A percentile compares a stretch with the other conserved stretches of the same genome.
phyloP scores from a whole-genome alignment of 1,140 invertebrate species.

The Stratiolaelaps scimitus region DNA sequence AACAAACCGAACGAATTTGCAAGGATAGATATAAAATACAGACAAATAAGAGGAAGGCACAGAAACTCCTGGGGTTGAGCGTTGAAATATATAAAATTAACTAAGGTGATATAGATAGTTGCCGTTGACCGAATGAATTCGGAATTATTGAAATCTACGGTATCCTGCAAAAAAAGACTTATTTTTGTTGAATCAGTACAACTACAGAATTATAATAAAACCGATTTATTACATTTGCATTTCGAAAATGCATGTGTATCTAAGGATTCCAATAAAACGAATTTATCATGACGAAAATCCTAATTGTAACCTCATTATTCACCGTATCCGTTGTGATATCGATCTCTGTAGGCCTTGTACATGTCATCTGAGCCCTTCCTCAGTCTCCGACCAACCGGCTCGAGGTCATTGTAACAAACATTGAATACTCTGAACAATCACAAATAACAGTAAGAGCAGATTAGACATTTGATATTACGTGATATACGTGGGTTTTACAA shows the following conservation, averaged over 20 bases:
- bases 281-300: background rate
- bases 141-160: too few relatives aligned
- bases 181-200: background rate
- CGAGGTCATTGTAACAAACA: conserved; percentile 81
- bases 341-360: conserved; percentile 60
- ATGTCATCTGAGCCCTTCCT: conserved; percentile 62
- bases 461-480: too few relatives aligned
- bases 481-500: too few relatives aligned
- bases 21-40: too few relatives aligned
- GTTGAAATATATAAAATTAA: too few relatives aligned
- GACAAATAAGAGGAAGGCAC: too few relatives aligned
- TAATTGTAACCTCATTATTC: background rate
- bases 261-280: background rate
- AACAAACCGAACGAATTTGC: too few relatives aligned
- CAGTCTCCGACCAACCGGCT: conserved; percentile 73
- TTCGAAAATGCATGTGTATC: too few relatives aligned
- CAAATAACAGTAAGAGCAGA: background rate
- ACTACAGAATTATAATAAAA: background rate
- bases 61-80: too few relatives aligned
- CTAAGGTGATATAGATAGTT: too few relatives aligned
- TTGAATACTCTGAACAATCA: conserved; percentile 75
- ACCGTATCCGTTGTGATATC: conserved; percentile 43
- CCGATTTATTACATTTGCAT: background rate
- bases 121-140: too few relatives aligned
- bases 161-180: too few relatives aligned